Evolutionary conservation across 2,113 vertebrate genomes (phyloP), one percentile per base, ranked within the genome.

Genomic region (Sceloporus tristichus): DNA sequence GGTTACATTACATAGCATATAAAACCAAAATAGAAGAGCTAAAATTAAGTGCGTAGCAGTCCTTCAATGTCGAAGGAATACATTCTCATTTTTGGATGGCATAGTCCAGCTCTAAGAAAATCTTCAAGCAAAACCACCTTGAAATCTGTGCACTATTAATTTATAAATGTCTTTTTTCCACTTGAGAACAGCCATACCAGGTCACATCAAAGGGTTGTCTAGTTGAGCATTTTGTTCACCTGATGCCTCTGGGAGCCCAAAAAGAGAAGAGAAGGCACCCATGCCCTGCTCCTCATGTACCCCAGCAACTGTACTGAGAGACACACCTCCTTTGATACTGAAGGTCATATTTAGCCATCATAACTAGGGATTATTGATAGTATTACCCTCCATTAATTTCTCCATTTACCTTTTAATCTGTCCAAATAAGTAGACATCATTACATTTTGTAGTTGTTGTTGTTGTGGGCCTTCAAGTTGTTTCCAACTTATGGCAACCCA

Each of bases 71-170:
- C 0, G 0, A 77, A 42, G 1, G 1, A 13, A 0, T 5, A 54
- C 76, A 48, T 81, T 14, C 48, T 70, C 21, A 25, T 70, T 73
- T 34, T 71, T 25, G 81, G 68, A 59, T 66, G 38, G 86, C 90
- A 74, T 71, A 87, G 29, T 84, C 85, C 48, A 14, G 85, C n/a
- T 34, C 53, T 21, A 42, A 85, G 25, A 21, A 62, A 85, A 62
- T 29, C 13, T 59, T 14, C 62, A 68, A 86, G 48, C 53, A 27
- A 40, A 77, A 53, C 18, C 40, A n/a, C 11, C 8, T 29, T 76
- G 54, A 85, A 74, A 10, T 76, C 14, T 85, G 16, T 19, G 21
- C 14, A 9, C 23, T 85, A 21, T n/a, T 40, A 13, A 76, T 53
- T 53, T 83, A 21, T 71, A 6, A 71, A 66, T 56, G 19, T 76